Percentiles rank a stretch among this genome's conserved stretches.
These are phyloP conservation scores for Geococcyx californianus DNA, from an alignment of 2,113 vertebrate genomes.

Conservation along the genomic window DNA sequence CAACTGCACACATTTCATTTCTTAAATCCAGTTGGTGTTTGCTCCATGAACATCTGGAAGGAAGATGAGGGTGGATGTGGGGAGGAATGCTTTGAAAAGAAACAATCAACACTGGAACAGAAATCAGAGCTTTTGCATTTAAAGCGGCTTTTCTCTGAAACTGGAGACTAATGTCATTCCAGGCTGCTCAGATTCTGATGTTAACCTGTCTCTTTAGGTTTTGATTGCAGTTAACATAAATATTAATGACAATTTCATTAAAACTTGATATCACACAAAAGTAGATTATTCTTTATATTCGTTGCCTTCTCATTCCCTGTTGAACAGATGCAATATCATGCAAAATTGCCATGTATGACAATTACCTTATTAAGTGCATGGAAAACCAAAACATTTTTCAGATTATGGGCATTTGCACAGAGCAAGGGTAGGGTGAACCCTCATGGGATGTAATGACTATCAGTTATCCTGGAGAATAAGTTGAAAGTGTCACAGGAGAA, in stretches of 20 bases:
- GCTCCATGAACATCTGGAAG: conserved; percentile 69
- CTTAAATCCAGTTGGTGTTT: conserved; percentile 28
- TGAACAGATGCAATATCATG: conserved; percentile 21
- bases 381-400: conserved; percentile 40
- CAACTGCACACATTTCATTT: conserved; percentile 41
- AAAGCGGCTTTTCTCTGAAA: conserved; percentile 59
- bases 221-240: conserved; percentile 55
- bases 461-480: not conserved
- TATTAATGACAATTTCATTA: conserved; percentile 68
- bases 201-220: conserved; percentile 52
- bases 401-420: conserved; percentile 8
- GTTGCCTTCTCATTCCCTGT: not conserved
- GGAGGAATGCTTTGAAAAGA: conserved; percentile 52
- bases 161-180: conserved; percentile 19
- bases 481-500: not conserved
- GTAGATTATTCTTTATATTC: conserved; percentile 33
- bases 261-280: conserved; percentile 47
- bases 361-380: not conserved
- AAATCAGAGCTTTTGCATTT: conserved; percentile 61
- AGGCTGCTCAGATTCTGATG: not conserved
- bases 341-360: conserved; percentile 11
- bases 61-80: conserved; percentile 49
- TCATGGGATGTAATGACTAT: not conserved
- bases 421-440: not conserved
- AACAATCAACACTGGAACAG: conserved; percentile 43